Evolutionary conservation across 2,888 invertebrate genomes (phyloP).

Genomic region (Elysia crispata): DNA sequence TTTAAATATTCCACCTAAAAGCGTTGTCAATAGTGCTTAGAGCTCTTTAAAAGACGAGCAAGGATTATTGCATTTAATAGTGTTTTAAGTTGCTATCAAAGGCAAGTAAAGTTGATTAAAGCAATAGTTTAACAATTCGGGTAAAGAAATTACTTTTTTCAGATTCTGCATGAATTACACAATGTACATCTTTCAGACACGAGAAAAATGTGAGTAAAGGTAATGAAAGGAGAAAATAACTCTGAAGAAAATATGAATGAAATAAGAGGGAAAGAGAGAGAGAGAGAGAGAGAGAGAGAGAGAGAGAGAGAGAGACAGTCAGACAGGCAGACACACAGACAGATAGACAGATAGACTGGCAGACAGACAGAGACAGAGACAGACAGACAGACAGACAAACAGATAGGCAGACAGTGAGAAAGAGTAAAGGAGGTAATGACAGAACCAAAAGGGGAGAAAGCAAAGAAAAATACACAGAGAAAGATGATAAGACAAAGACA

Average conservation of each 20-base stretch:
- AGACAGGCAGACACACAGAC: background rate
- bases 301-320: background rate
- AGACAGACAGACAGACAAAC: background rate
- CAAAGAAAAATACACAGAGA: background rate
- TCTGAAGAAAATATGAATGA: background rate
- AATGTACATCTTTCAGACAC: too few species aligned
- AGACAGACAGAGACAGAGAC: background rate
- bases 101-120: too few species aligned
- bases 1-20: too few species aligned
- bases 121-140: too few species aligned
- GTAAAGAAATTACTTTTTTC: too few species aligned
- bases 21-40: too few species aligned
- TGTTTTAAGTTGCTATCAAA: too few species aligned
- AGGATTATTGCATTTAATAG: too few species aligned
- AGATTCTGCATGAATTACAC: too few species aligned
- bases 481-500: background rate
- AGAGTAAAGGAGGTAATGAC: background rate
- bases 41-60: too few species aligned
- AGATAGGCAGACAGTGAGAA: background rate
- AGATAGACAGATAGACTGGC: background rate
- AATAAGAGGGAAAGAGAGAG: background rate
- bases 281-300: constrained; percentile 17
- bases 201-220: too few species aligned
- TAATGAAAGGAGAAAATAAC: too few species aligned
- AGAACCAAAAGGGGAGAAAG: background rate